These are phyloP conservation scores for Philypnodon macrostomus DNA, from an alignment of 2,797 vertebrate genomes.

Conservation along the genomic window DNA sequence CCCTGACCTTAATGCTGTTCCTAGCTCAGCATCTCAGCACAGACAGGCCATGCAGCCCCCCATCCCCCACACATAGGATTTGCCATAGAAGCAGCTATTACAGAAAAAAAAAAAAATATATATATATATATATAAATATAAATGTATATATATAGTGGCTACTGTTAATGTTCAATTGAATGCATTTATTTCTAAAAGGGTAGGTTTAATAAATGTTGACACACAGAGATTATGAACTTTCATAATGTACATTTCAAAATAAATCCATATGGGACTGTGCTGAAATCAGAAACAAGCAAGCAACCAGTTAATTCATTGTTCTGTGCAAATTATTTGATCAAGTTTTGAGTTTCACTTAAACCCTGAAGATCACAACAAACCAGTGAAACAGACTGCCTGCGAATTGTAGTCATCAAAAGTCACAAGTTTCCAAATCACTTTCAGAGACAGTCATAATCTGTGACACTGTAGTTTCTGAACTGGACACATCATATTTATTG, in stretches of 20 bases:
- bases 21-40: slow-evolving; percentile 8
- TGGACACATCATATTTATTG: slow-evolving; percentile 40
- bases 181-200: too few relatives aligned
- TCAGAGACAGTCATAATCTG: slow-evolving; percentile 7
- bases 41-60: too few relatives aligned
- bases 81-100: slow-evolving; percentile 9
- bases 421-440: slow-evolving; percentile 31
- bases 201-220: too few relatives aligned
- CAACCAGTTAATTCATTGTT: slow-evolving; percentile 42
- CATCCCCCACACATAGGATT: slow-evolving; percentile 24
- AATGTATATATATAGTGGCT: too few relatives aligned
- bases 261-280: too few relatives aligned
- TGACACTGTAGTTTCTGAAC: slow-evolving; percentile 7
- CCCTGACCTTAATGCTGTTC: slow-evolving; percentile 37
- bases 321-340: slow-evolving; percentile 43
- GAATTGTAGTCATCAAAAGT: slow-evolving; percentile 48
- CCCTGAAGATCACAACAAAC: slow-evolving; percentile 43
- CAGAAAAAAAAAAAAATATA: slow-evolving; percentile 15
- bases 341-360: slow-evolving; percentile 44
- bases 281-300: slow-evolving; percentile 13
- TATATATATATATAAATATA: too few relatives aligned
- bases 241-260: not conserved
- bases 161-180: too few relatives aligned
- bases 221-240: too few relatives aligned
- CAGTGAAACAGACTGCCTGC: slow-evolving; percentile 58